Evolutionary conservation across 1,140 invertebrate species (phyloP).

Genomic region (Drosophila melanica): DNA sequence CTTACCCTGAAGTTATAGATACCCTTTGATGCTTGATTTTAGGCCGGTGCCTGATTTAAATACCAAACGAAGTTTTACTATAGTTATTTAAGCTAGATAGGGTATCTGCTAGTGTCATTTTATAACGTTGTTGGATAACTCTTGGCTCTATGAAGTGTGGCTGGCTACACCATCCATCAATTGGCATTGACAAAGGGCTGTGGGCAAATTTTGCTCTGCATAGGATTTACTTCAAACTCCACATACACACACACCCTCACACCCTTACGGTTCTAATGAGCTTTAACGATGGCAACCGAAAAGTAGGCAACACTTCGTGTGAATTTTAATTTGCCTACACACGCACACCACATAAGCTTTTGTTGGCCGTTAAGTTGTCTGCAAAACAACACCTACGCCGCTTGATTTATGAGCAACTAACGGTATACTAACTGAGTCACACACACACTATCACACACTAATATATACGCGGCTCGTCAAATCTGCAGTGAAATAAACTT

Average conservation of each 20-base stretch:
- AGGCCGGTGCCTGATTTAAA: too few relatives aligned
- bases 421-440: conserved; percentile 6
- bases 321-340: conserved; percentile 67
- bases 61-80: too few relatives aligned
- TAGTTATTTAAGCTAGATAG: too few relatives aligned
- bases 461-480: conserved; percentile 32
- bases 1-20: too few relatives aligned
- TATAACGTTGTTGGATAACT: neutral
- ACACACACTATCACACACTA: neutral
- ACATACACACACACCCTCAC: neutral
- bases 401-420: conserved; percentile 66
- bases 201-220: conserved; percentile 6
- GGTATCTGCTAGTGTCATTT: neutral
- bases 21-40: too few relatives aligned
- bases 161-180: conserved; percentile 35
- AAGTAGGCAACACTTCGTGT: conserved; percentile 73
- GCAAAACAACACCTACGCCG: conserved; percentile 61
- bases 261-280: conserved; percentile 60
- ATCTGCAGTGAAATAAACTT: conserved; percentile 65
- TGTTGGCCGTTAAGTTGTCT: conserved; percentile 61
- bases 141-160: neutral
- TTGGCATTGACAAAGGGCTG: conserved; percentile 16
- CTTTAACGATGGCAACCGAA: conserved; percentile 61
- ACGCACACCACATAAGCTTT: conserved; percentile 40
- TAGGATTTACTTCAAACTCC: neutral